Evolutionary conservation across 1,140 invertebrate species (phyloP).

Genomic region (Orius insidiosus): DNA sequence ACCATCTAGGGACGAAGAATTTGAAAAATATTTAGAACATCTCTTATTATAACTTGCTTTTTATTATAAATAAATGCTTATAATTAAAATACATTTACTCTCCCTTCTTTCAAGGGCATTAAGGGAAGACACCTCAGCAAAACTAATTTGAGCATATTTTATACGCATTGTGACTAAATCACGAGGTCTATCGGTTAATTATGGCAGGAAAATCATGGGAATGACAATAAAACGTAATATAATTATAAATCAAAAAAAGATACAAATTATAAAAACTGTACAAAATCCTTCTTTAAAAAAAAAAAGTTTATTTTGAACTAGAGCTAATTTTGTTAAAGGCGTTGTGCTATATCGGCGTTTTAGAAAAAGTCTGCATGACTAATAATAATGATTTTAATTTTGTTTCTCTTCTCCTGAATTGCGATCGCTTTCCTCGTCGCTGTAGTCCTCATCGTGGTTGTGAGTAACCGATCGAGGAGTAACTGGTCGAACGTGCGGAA

Average conservation of each 20-base stretch:
- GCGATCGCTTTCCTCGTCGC: constrained; percentile 62
- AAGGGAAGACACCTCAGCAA: not conserved
- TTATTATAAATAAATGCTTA: constrained; percentile 1
- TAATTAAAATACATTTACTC: not conserved
- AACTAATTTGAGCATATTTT: too few species aligned
- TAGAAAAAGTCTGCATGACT: too few species aligned
- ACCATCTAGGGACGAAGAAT: constrained; percentile 36
- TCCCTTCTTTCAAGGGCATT: not conserved
- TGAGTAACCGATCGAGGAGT: constrained; percentile 83
- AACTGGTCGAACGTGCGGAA: constrained; percentile 68
- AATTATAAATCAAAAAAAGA: too few species aligned
- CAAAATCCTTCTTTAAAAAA: too few species aligned
- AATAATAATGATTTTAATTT: not conserved
- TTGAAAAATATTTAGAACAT: constrained; percentile 47
- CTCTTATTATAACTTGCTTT: constrained; percentile 33
- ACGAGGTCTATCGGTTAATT: too few species aligned
- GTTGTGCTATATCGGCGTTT: too few species aligned
- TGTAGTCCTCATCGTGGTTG: constrained; percentile 86
- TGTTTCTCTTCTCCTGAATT: constrained; percentile 16
- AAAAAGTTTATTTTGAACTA: too few species aligned
- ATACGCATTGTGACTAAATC: too few species aligned
- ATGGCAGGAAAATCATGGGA: too few species aligned
- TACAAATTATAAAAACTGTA: too few species aligned
- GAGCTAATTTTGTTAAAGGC: too few species aligned
- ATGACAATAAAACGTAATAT: too few species aligned